Conservation (phyloP, 2,888 invertebrate genomes). For the Perdita meconis region DNA sequence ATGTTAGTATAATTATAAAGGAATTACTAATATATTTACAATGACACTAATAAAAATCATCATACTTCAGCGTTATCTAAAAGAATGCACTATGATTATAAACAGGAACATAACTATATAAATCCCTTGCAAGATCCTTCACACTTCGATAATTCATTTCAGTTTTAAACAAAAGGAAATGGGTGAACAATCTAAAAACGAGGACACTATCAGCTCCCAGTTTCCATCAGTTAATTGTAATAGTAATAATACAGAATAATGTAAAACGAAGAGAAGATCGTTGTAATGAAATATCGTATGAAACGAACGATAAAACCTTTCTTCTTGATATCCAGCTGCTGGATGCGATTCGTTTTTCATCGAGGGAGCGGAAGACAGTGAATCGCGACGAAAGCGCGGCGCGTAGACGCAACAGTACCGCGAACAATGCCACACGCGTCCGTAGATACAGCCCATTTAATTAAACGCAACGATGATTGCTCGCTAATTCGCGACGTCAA, state of each 20-base stretch:
- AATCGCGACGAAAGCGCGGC: constrained; percentile 4
- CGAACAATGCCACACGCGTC: constrained; percentile 15
- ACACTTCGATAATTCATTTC: too few relatives aligned
- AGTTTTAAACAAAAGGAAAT: too few relatives aligned
- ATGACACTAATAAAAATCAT: too few relatives aligned
- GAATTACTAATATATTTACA: too few relatives aligned
- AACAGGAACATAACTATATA: too few relatives aligned
- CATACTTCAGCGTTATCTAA: too few relatives aligned
- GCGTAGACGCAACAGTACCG: constrained; percentile 4
- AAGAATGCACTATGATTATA: too few relatives aligned
- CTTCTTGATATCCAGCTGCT: background rate
- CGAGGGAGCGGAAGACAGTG: constrained; percentile 19
- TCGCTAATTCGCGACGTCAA: constrained; percentile 51
- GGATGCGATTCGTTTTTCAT: background rate
- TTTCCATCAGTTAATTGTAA: too few relatives aligned
- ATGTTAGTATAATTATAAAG: too few relatives aligned
- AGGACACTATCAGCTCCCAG: too few relatives aligned
- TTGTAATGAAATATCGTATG: constrained; percentile 3
- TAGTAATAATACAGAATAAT: background rate
- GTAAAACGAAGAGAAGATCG: background rate
- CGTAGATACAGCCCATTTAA: constrained; percentile 55
- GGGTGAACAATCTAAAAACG: too few relatives aligned
- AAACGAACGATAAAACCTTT: constrained; percentile 5
- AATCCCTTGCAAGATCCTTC: too few relatives aligned
- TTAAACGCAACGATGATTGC: constrained; percentile 59